Evolutionary conservation across 2,888 invertebrate genomes (phyloP), one percentile per base, ranked within the genome.

Genomic region (Mythimna ferrago): DNA sequence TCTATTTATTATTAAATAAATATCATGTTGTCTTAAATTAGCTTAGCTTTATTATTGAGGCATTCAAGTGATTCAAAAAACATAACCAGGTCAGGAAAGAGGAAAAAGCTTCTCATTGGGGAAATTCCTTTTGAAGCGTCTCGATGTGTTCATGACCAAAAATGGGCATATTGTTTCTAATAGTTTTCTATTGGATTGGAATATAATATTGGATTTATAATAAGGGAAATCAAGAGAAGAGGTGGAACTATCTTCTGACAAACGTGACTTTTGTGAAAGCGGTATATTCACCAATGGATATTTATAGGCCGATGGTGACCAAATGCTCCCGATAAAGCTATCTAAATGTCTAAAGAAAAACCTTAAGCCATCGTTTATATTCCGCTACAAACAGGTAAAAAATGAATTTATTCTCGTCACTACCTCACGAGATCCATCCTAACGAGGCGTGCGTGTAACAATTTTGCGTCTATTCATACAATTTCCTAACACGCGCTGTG

Each of bases 401-500:
- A 48, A 41, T 26, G 11, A 64, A 19, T 21, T 21, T 26, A 57
- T 57, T 71, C 53, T n/a, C 0, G 19, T 19, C 73, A 5, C 19
- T 44, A 62, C 2, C 32, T 16, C 21, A 32, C 6, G 26, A 62
- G 66, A 44, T 14, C 16, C 83, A 80, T 68, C 62, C 67, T 66
- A 75, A 68, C 4, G 16, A 3, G 48, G 6, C 76, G 82, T 57
- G 65, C 48, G 66, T 41, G 48, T 26, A 38, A 71, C 58, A 66
- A 73, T 76, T 76, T 72, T 41, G 32, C 79, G 70, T 83, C 76
- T 76, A 71, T 53, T 71, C 83, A 67, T 78, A 78, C 64, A 76
- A 73, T 85, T 84, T 80, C 82, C 79, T 60, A 84, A 85, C 86
- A 79, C 73, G 76, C 62, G 2, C 54, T 66, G 84, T 79, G 80